Percentiles rank a stretch among this genome's conserved stretches.
Evolutionary conservation across 2,888 invertebrate genomes (phyloP).

Genomic region (Drosophila mimetica): DNA sequence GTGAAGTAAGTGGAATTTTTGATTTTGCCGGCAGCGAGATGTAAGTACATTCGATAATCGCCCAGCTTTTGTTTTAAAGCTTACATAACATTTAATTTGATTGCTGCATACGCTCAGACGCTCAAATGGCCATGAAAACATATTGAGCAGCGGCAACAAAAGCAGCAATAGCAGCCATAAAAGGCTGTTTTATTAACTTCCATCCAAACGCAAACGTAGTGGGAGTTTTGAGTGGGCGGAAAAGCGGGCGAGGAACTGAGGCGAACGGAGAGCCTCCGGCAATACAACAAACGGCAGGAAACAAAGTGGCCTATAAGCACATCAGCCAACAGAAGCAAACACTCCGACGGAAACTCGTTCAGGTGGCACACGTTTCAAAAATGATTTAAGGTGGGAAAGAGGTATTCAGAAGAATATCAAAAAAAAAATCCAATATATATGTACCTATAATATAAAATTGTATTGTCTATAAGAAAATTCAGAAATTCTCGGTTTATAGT

Average conservation of each 20-base stretch:
- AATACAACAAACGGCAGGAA: constrained; percentile 51
- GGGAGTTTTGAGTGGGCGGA: constrained; percentile 8
- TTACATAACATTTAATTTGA: constrained; percentile 77
- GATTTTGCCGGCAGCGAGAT: constrained; percentile 57
- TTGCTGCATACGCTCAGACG: constrained; percentile 71
- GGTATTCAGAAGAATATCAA: too few relatives aligned
- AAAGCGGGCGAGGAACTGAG: constrained; percentile 1
- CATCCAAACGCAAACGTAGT: constrained; percentile 53
- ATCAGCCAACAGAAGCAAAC: constrained; percentile 50
- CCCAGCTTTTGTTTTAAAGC: constrained; percentile 63
- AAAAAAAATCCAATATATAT: too few relatives aligned
- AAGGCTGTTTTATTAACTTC: constrained; percentile 77
- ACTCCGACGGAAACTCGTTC: constrained; percentile 5
- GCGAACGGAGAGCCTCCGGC: constrained; percentile 34
- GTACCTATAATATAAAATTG: too few relatives aligned
- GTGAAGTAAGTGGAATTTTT: constrained; percentile 41
- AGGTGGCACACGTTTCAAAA: constrained; percentile 47
- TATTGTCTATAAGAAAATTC: too few relatives aligned
- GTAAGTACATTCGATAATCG: constrained; percentile 65
- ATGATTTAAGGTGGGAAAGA: background rate
- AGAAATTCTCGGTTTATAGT: too few relatives aligned
- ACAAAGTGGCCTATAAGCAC: constrained; percentile 72
- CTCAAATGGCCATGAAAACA: constrained; percentile 75
- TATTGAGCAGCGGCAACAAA: constrained; percentile 63
- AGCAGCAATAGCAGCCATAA: constrained; percentile 54